Base-by-base conservation (phyloP, 2,888 invertebrate genomes). In the Protophormia terraenovae region DNA sequence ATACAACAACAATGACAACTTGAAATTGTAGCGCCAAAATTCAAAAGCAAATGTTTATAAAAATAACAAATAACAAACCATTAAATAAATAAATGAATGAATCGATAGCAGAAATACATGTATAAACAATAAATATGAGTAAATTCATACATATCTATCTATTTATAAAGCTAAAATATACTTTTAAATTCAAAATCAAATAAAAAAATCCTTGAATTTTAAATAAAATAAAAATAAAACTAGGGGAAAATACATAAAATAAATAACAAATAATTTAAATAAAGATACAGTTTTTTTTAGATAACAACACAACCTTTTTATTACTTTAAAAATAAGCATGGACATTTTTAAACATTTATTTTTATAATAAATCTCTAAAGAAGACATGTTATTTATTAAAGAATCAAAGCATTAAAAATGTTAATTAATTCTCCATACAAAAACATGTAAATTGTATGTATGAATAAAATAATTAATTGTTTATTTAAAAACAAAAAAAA, bases 41-140 rank as follows among this genome's bases (percentile, higher is more conserved):
- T 67, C 27, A 12, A 29, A 38, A 72, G 14, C 45, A 72, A 41
- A 41, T 29, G 38, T 72, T 58, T 27, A 41, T 55, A 58, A 27
- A 58, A 72, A 72, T n/a, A 72, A 72, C 45, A 58, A 58, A 58
- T 22, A 60, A 45, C 24, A 55, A 35, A 41, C 27, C 24, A 55
- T 55, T 41, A 58, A 55, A 58, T 45, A 45, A 29, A 72, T 58
- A 72, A 58, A 41, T 29, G 14, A 58, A 72, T 72, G 14, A 58
- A 72, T 72, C 32, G 14, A 32, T 50, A 35, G 47, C 67, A 22
- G n/a, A 67, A 32, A 67, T 32, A 22, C 32, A 32, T 32, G 7
- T 10, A 16, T 32, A 35, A 19, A 24, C 5, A 32, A 35, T 35
- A 60, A 35, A 19, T 67, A 32, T 50, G 22, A 27, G 29, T 14